These are phyloP conservation scores for Pachypanchax playfairii DNA, from an alignment of 2,113 vertebrate species.

Conservation along the genomic window DNA sequence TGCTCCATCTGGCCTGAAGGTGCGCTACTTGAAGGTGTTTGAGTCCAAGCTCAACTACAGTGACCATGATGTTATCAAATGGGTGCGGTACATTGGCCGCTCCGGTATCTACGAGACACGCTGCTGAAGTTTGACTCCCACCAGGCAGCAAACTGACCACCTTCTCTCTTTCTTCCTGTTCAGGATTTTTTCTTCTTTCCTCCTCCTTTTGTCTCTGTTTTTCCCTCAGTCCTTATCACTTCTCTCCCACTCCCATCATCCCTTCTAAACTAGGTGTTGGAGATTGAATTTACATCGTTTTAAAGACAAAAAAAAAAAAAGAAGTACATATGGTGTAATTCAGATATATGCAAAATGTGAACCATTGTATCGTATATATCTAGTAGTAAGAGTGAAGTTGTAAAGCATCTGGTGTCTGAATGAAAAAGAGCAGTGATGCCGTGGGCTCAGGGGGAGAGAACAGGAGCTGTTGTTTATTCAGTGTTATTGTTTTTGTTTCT, in stretches of 20 bases:
- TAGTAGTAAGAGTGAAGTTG: conserved; percentile 73
- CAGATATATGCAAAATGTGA: conserved; percentile 80
- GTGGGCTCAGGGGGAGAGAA: conserved; percentile 55
- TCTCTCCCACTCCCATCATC: conserved; percentile 39
- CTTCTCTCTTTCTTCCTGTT: conserved; percentile 52
- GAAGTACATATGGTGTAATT: conserved; percentile 69
- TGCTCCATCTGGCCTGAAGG: conserved; percentile 97
- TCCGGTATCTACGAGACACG: conserved; percentile 99
- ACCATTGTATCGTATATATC: conserved; percentile 75
- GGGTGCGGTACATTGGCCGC: conserved; percentile 98
- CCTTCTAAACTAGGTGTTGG: conserved; percentile 67
- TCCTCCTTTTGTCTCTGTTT: conserved; percentile 31
- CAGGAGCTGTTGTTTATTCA: conserved; percentile 45
- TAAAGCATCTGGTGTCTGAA: conserved; percentile 65
- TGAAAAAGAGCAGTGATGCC: conserved; percentile 51
- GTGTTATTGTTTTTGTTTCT: conserved; percentile 59
- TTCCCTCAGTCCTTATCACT: conserved; percentile 41
- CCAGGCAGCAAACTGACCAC: conserved; percentile 65
- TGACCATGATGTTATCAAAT: conserved; percentile 99
- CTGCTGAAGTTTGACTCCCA: conserved; percentile 84
- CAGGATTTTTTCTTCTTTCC: conserved; percentile 33
- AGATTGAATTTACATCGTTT: conserved; percentile 66
- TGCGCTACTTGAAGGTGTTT: conserved; percentile 99
- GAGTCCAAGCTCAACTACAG: conserved; percentile 99
- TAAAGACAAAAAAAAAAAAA: conserved; percentile 34